Percentiles rank a stretch among this genome's conserved stretches.
phyloP scores from a whole-genome alignment of 2,888 invertebrate genomes.

The Clistopyga incitator region DNA sequence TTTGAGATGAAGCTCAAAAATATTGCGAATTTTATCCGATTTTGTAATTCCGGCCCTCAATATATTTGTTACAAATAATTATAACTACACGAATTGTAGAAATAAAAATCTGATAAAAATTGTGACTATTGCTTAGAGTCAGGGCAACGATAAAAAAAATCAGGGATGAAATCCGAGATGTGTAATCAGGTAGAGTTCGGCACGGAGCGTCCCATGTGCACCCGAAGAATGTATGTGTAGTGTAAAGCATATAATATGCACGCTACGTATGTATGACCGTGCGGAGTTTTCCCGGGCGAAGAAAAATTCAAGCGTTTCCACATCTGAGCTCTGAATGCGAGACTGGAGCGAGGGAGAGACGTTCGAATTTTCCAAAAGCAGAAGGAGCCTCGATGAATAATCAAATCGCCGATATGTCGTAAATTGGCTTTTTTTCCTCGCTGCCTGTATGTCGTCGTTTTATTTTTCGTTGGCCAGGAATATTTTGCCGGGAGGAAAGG shows the following conservation, averaged over 20 bases:
- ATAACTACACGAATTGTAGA: too few relatives aligned
- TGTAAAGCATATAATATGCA: background rate
- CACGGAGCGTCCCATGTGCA: too few relatives aligned
- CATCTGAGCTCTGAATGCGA: conserved; percentile 35
- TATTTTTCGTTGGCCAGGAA: background rate
- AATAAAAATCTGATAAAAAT: too few relatives aligned
- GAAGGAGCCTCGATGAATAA: conserved; percentile 28
- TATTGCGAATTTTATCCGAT: too few relatives aligned
- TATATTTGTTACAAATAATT: too few relatives aligned
- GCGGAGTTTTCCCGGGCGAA: conserved; percentile 24
- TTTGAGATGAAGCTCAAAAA: too few relatives aligned
- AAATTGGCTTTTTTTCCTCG: conserved; percentile 40
- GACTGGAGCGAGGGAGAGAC: conserved; percentile 6
- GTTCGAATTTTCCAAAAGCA: conserved; percentile 5
- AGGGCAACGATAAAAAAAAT: too few relatives aligned
- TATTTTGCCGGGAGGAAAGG: background rate
- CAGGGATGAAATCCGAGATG: too few relatives aligned
- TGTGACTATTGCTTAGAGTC: too few relatives aligned
- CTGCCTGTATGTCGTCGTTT: background rate
- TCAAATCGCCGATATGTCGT: conserved; percentile 47
- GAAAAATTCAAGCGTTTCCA: background rate
- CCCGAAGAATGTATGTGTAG: conserved; percentile 17
- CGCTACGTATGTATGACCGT: conserved; percentile 40
- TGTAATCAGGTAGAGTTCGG: too few relatives aligned
- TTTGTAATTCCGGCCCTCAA: too few relatives aligned